Evolutionary conservation across 2,113 vertebrate species (phyloP), one percentile per base, ranked within the genome.

Genomic region (Gymnarchus niloticus): DNA sequence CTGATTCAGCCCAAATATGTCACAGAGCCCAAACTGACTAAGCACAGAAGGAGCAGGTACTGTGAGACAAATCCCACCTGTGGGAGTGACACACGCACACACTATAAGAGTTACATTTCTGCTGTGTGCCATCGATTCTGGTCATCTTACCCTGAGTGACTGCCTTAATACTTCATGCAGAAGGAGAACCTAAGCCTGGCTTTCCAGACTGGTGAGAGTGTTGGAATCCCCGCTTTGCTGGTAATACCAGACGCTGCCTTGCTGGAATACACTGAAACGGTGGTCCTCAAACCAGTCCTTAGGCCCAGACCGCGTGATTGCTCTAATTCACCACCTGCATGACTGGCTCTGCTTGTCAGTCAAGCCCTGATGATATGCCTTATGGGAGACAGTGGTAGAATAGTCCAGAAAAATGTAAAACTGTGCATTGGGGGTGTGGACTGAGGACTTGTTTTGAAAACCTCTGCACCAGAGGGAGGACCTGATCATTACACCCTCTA

Each of bases 201-300:
- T 76, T 94, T 94, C 88, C 90, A 85, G 85, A 92, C 87, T 0
- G 93, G 94, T 57, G 91, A 91, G 86, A 76, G 87, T 17, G 86
- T 92, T n/a, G 94, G 94, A 84, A 92, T 94, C 86, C 28, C 87
- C 48, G 89, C 92, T 28, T 89, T 88, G 49, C 87, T 94, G 92
- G 94, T 94, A 83, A 92, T 82, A 90, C 51, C 57, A 41, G 41
- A 54, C 19, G 48, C 14, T 25, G 12, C 17, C 28, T 54, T 5
- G 5, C 80, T 54, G 80, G 8, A 6, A 78, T 6, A 78, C 19
- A 14, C 41, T 8, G 8, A 21, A 48, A 19, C 41, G 8, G 44
- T 3, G 76, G 21, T 1, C 65, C 1, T 41, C 33, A 73, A 33
- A 3, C 5, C 33, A 12, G 5, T 17, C 61, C 65, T 19, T n/a